Base-by-base conservation (phyloP, 2,797 vertebrate species). In the Anabas testudineus region DNA sequence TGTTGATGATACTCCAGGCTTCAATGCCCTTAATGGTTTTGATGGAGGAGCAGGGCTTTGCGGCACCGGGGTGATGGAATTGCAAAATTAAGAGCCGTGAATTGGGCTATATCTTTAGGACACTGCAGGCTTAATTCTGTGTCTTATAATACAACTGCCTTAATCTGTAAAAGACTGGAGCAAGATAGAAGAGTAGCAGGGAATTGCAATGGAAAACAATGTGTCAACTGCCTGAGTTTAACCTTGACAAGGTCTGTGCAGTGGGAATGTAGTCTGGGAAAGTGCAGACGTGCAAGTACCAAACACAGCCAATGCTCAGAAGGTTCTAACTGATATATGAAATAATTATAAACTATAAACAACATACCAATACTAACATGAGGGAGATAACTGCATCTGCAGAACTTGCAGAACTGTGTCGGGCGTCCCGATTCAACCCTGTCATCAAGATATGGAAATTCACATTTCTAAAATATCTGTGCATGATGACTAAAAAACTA, bases 1-100 rank as follows among this genome's bases (percentile, higher is more conserved):
- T 89, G 90, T 90, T 92, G 91, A 94, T 93, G 90, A 92, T 90
- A 85, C 88, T 92, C 91, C 77, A 87, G 84, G 88, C 87, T 88
- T 88, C 82, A 84, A 76, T 74, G 84, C 78, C 84, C 80, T 86
- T 93, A 92, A 92, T 91, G 90, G 84, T 92, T 92, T 92, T 93
- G 91, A 92, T 92, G 88, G 91, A 92, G 89, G 84, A 82, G 83
- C 82, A 67, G 86, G 87, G 91, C 90, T 92, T 86, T 91, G 91
- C 83, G 54, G 84, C 80, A 80, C 58, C 76, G 26, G 37, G 67
- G 87, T 86, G 87, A 90, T 91, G 90, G 91, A 88, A 92, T 92
- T 91, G 91, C 88, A 84, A 91, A 92, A 92, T 92, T 93, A 93
- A 90, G 89, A 88, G 85, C 81, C 71, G 81, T 71, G 89, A 87